These are phyloP conservation scores for Allacma fusca DNA, from an alignment of 2,888 invertebrate species.

Conservation along the genomic window DNA sequence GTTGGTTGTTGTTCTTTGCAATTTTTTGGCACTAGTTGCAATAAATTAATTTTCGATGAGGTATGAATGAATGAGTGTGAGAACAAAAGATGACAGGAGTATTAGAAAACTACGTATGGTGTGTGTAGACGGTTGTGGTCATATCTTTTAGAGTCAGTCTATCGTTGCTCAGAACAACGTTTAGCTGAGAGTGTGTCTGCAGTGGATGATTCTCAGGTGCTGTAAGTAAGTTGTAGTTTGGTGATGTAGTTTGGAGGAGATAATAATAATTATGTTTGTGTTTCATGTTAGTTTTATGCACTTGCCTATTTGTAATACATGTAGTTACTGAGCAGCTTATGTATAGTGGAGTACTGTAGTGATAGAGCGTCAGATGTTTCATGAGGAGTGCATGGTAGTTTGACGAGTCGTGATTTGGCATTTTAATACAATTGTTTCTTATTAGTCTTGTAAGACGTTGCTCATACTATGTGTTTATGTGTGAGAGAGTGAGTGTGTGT, in stretches of 20 bases:
- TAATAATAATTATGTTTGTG: too few species aligned
- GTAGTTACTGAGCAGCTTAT: not conserved
- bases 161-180: too few species aligned
- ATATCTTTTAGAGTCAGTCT: too few species aligned
- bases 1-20: not conserved
- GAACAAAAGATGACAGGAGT: not conserved
- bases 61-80: not conserved
- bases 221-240: too few species aligned
- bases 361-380: not conserved
- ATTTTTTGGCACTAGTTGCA: not conserved
- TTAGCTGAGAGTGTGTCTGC: too few species aligned
- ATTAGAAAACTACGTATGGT: not conserved
- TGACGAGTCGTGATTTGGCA: constrained; percentile 16
- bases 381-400: not conserved
- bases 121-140: too few species aligned
- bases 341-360: not conserved
- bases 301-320: too few species aligned
- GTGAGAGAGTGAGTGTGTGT: not conserved
- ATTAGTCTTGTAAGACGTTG: not conserved
- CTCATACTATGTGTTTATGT: not conserved
- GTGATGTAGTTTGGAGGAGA: too few species aligned
- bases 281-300: too few species aligned
- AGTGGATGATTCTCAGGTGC: too few species aligned
- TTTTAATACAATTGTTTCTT: constrained; percentile 16
- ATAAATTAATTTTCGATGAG: constrained; percentile 4